Base-by-base conservation (phyloP, 2,888 invertebrate genomes). In the Diogma glabrata region DNA sequence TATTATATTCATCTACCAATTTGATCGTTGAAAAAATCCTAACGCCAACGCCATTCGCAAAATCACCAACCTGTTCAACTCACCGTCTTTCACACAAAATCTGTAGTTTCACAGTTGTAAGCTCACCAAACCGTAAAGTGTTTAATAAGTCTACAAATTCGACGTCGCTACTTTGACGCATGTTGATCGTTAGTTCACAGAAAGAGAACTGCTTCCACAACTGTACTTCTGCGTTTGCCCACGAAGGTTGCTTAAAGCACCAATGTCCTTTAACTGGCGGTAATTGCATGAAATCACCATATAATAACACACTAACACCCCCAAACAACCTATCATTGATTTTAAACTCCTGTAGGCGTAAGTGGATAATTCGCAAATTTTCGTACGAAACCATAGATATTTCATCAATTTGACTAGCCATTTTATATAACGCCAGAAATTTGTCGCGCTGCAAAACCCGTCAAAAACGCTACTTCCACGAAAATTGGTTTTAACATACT, bases 361-460 rank as follows among this genome's bases (percentile, higher is more conserved):
- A n/a, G n/a, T n/a, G n/a, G 9, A 14, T 20, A 12, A 20, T 14
- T n/a, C n/a, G n/a, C n/a, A n/a, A n/a, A n/a, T n/a, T n/a, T n/a
- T n/a, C n/a, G n/a, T n/a, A n/a, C 9, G 43, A 43, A 9, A 43
- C 43, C 43, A 43, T 43, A 17, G 43, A 20, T 4, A 43, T n/a
- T 20, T 43, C 45, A 20, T 45, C n/a, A 8, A 43, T 43, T 7
- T n/a, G n/a, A 20, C 17, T 16, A 43, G 28, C 28, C 28, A 26
- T 7, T 26, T 7, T 9, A 10, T 26, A 10, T 26, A 26, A 26
- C 28, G 28, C 50, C 53, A 50, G 47, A 49, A 3, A 61, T 53
- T 36, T 61, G 55, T 7, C 58, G 50, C 6, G 63, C 62, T 53
- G 63, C 63, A 36, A 63, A 63, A 10, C 61, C 63, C 38, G 61